Percentiles rank a stretch among this genome's conserved stretches.
phyloP scores from a whole-genome alignment of 1,140 invertebrate genomes.

The Aleiodes sp. region DNA sequence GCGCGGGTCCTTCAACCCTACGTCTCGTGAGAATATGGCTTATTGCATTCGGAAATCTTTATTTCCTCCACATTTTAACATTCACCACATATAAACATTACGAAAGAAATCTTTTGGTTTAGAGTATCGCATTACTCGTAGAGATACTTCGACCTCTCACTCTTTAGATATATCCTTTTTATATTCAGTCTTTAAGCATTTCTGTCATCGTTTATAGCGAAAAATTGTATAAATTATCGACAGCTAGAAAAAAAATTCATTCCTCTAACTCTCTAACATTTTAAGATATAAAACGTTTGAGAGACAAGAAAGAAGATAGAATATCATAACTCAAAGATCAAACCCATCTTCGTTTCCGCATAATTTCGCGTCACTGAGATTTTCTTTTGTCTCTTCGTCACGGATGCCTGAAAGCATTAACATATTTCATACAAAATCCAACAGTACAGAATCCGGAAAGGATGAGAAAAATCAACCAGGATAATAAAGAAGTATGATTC shows the following conservation, averaged over 20 bases:
- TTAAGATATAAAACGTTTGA: too few relatives aligned
- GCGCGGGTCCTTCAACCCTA: not conserved
- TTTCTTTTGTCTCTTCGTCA: too few relatives aligned
- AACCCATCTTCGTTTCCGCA: not conserved
- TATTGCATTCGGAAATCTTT: not conserved
- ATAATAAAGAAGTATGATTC: not conserved
- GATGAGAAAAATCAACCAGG: not conserved
- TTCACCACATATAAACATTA: not conserved
- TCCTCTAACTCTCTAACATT: too few relatives aligned
- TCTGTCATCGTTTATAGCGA: not conserved
- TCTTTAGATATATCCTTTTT: too few relatives aligned
- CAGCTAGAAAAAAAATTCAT: too few relatives aligned
- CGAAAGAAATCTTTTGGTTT: not conserved
- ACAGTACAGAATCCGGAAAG: not conserved
- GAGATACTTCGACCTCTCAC: not conserved
- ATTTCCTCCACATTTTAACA: not conserved
- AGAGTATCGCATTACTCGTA: conserved; percentile 8
- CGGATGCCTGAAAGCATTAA: too few relatives aligned
- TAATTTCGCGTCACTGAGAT: not conserved
- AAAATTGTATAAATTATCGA: not conserved
- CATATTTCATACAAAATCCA: too few relatives aligned
- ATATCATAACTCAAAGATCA: too few relatives aligned
- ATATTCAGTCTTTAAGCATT: not conserved
- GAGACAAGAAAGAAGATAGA: too few relatives aligned
- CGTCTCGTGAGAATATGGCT: not conserved